Evolutionary conservation across 2,113 vertebrate genomes (phyloP), one percentile per base, ranked within the genome.

Genomic region (Rana temporaria): DNA sequence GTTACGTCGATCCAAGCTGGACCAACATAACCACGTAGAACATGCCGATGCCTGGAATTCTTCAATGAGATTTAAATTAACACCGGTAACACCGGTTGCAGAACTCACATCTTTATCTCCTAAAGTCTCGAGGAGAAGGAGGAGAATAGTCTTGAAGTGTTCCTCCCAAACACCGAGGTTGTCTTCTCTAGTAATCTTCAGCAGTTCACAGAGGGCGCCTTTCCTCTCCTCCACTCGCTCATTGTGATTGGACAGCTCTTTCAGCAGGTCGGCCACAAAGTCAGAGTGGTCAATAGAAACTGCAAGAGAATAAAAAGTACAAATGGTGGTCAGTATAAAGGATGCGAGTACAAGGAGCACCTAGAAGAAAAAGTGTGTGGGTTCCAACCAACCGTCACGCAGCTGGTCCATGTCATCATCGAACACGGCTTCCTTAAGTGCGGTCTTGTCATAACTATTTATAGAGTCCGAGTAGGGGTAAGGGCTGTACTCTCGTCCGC

Each of bases 371-470:
- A 20, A 34, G 32, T 34, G 26, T 67, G 9, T 12, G 9, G 9
- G 15, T 32, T 78, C 19, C 1, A 76, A 92, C 94, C 89, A 89
- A 99, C 98, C 96, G 73, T 98, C 97, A 17, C 96, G 91, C 67
- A 99, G 95, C 89, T 99, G 98, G 86, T 99, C 98, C 93, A 99
- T 97, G 62, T 99, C 98, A 0, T 99, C 98, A 6, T 99, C 98
- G 0, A 99, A 99, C 84, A 99, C 96, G 0, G 98, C 98, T 88
- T 99, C 98, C 87, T 99, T 98, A 86, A 99, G 91, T 48, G 97
- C 97, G 1, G 95, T 98, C 90, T 99, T 99, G 90, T 99, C 97
- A 0, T 99, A 99, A 3, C 94, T 87, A 84, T 95, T 96, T 86
- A 98, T 98, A 38, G 95, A 94, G 84, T 99, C 98, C 0, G 93